phyloP scores from a whole-genome alignment of 2,797 vertebrate genomes.

The Lagodon rhomboides region DNA sequence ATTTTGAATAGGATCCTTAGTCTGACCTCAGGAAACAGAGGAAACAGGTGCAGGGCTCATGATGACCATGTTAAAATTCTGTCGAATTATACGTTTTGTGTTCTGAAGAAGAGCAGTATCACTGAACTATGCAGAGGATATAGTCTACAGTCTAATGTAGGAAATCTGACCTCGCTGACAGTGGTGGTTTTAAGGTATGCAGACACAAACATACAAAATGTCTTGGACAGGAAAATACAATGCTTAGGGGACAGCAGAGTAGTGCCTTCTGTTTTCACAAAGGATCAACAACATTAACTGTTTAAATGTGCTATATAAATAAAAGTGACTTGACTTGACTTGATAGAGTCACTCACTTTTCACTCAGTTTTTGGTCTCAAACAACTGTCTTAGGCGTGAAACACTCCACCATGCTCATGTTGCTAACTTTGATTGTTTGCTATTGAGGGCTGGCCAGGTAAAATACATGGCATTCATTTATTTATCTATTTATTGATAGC shows the following conservation, averaged over 20 bases:
- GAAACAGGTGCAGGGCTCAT: conserved; percentile 60
- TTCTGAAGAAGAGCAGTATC: conserved; percentile 1
- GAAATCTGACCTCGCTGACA: conserved; percentile 19
- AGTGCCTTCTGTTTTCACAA: background rate
- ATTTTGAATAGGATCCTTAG: conserved; percentile 11
- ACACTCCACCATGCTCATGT: too few relatives aligned
- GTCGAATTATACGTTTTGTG: background rate
- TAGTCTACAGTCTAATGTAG: too few relatives aligned
- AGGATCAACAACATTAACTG: background rate
- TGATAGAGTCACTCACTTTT: too few relatives aligned
- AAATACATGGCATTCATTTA: too few relatives aligned
- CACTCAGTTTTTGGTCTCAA: too few relatives aligned
- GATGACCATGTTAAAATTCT: background rate
- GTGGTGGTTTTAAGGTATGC: conserved; percentile 18
- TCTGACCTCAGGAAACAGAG: conserved; percentile 58
- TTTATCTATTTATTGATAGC: too few relatives aligned
- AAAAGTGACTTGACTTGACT: too few relatives aligned
- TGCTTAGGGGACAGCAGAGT: background rate
- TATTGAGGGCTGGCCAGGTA: too few relatives aligned
- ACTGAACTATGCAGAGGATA: background rate
- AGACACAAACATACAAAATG: conserved; percentile 2
- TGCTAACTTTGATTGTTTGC: too few relatives aligned
- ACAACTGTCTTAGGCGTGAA: too few relatives aligned
- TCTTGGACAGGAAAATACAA: background rate
- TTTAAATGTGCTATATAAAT: too few relatives aligned